Conservation (phyloP, 2,888 invertebrate species). For the Hypsopygia costalis region DNA sequence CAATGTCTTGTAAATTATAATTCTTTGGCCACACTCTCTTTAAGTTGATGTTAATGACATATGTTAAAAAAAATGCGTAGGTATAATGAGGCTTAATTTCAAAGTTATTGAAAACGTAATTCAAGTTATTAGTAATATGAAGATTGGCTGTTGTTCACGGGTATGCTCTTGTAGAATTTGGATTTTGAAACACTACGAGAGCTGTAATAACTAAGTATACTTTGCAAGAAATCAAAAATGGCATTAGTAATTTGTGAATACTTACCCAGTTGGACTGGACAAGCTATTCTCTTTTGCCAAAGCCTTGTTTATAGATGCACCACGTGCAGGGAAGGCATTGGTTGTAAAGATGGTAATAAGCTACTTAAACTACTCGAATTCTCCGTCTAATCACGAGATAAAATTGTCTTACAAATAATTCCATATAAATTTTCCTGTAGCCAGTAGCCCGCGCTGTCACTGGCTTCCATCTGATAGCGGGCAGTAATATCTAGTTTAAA, state of each 20-base stretch:
- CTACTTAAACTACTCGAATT: no score
- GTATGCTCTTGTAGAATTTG: not conserved
- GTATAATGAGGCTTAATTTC: not conserved
- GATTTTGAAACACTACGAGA: no score
- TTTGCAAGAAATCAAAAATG: no score
- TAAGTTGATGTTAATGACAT: not conserved
- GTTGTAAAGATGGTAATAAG: no score
- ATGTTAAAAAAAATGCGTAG: not conserved
- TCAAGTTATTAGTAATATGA: not conserved
- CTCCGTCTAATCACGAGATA: no score
- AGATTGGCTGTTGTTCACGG: not conserved
- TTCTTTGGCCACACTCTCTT: slow-evolving; percentile 8
- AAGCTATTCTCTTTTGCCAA: no score
- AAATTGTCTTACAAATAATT: not conserved
- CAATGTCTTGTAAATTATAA: slow-evolving; percentile 24
- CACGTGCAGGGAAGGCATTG: no score
- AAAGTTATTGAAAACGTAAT: not conserved
- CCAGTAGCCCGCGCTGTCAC: no score
- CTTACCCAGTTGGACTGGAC: no score
- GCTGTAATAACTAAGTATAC: no score
- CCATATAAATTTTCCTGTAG: slow-evolving; percentile 5
- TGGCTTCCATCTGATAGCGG: slow-evolving; percentile 19
- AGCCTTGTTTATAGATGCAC: no score
- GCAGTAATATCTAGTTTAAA: slow-evolving; percentile 47
- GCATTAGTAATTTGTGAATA: no score